Conservation (phyloP, 2,888 invertebrate species). For the Lydus trimaculatus region DNA sequence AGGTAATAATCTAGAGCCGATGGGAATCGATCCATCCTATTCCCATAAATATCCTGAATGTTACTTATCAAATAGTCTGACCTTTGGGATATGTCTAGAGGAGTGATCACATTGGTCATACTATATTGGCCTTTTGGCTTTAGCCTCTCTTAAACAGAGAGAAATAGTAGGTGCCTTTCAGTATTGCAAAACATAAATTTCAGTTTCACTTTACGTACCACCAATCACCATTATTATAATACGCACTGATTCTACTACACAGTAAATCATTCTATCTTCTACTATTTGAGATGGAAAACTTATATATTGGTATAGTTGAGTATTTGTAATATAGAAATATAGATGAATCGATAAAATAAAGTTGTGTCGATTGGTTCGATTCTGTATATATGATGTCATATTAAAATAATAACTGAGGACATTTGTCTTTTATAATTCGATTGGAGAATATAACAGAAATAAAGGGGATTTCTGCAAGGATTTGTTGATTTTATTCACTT, state of each 20-base stretch:
- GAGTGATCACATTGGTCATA: not conserved
- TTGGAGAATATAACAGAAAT: not conserved
- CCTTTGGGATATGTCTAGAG: constrained; percentile 21
- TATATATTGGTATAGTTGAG: not conserved
- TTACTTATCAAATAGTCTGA: constrained; percentile 20
- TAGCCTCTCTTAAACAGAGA: not conserved
- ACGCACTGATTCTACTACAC: constrained; percentile 30
- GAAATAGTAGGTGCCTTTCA: constrained; percentile 32
- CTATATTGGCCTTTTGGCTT: not conserved
- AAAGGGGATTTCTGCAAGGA: not conserved
- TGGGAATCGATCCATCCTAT: constrained; percentile 3
- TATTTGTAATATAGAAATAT: not conserved
- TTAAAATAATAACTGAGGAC: not conserved
- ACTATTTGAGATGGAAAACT: constrained; percentile 22
- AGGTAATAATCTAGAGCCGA: constrained; percentile 8
- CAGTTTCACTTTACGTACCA: constrained; percentile 39
- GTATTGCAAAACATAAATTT: constrained; percentile 38
- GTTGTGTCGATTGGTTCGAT: not conserved
- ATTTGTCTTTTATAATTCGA: not conserved
- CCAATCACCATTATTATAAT: constrained; percentile 40
- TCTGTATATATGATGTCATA: not conserved
- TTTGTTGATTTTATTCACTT: not conserved
- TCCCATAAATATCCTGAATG: constrained; percentile 9
- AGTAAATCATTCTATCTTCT: constrained; percentile 33
- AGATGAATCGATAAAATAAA: not conserved